These are phyloP conservation scores for Vidua macroura DNA, from an alignment of 2,113 vertebrate genomes.

Conservation along the genomic window DNA sequence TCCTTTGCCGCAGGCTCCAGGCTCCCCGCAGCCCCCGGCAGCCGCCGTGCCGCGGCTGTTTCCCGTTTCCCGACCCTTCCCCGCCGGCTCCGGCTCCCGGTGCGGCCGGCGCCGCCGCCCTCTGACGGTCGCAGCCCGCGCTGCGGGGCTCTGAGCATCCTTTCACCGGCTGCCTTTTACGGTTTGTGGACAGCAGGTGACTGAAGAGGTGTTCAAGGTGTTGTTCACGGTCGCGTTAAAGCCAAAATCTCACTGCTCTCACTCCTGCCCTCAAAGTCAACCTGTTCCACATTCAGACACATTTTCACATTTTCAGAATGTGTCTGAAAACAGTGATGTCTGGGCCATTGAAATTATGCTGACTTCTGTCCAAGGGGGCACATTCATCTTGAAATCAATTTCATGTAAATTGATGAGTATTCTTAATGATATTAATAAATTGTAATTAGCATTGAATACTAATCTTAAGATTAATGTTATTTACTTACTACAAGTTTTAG, in stretches of 20 bases:
- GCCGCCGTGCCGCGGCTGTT: too few relatives aligned
- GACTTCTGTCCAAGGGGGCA: background rate
- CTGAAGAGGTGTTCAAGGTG: rapidly evolving
- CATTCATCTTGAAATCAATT: background rate
- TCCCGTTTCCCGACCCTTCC: background rate
- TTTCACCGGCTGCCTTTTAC: background rate
- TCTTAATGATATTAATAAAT: background rate
- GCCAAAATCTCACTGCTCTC: background rate
- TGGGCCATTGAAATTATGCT: background rate
- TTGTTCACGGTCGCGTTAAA: background rate
- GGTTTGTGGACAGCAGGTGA: background rate
- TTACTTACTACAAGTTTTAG: background rate
- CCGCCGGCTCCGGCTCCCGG: background rate
- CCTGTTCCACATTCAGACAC: background rate
- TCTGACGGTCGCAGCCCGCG: background rate
- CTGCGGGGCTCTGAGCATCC: background rate
- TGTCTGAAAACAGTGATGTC: background rate
- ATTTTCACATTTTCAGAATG: too few relatives aligned
- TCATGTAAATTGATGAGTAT: background rate
- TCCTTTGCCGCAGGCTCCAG: rapidly evolving
- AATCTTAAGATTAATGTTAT: background rate
- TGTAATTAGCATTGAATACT: background rate
- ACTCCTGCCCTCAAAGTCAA: background rate
- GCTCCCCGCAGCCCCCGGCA: rapidly evolving
- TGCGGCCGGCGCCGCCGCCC: background rate